Conservation (phyloP, 2,797 vertebrate species). For the Bovichtus diacanthus region DNA sequence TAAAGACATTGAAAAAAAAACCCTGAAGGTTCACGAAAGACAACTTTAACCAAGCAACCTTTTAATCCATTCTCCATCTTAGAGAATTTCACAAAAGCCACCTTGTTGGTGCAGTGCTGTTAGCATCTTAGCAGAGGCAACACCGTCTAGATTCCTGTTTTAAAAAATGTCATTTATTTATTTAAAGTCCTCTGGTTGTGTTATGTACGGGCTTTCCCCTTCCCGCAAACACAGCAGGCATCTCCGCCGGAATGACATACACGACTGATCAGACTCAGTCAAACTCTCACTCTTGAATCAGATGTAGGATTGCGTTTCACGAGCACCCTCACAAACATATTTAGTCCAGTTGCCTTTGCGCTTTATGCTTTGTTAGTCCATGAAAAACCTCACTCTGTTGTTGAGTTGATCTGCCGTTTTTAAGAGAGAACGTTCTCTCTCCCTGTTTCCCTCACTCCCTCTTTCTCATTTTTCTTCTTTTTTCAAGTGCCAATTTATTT, state of each 20-base stretch:
- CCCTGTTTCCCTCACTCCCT: conserved; percentile 69
- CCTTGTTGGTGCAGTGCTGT: background rate
- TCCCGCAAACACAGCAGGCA: conserved; percentile 29
- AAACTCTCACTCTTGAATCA: conserved; percentile 28
- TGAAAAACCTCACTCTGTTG: conserved; percentile 65
- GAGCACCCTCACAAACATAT: conserved; percentile 49
- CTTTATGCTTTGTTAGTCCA: conserved; percentile 59
- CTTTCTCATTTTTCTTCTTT: conserved; percentile 82
- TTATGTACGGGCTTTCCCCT: conserved; percentile 25
- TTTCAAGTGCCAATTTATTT: conserved; percentile 90
- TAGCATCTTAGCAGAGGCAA: background rate
- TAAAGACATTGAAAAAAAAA: background rate
- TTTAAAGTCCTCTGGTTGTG: conserved; percentile 25
- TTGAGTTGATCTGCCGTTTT: conserved; percentile 69
- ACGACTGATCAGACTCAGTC: conserved; percentile 33
- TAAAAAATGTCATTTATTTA: conserved; percentile 20
- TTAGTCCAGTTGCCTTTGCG: conserved; percentile 41
- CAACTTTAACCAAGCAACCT: background rate
- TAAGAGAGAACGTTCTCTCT: conserved; percentile 56
- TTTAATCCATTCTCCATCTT: background rate
- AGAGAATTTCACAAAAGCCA: conserved; percentile 1
- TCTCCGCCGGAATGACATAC: conserved; percentile 42
- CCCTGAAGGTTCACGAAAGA: background rate
- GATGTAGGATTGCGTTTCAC: conserved; percentile 26
- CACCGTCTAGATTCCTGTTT: conserved; percentile 16